A percentile compares a stretch with the other conserved stretches of the same genome.
These are phyloP conservation scores for Ornithoptera priamus DNA, from an alignment of 2,888 invertebrate species.

Conservation along the genomic window DNA sequence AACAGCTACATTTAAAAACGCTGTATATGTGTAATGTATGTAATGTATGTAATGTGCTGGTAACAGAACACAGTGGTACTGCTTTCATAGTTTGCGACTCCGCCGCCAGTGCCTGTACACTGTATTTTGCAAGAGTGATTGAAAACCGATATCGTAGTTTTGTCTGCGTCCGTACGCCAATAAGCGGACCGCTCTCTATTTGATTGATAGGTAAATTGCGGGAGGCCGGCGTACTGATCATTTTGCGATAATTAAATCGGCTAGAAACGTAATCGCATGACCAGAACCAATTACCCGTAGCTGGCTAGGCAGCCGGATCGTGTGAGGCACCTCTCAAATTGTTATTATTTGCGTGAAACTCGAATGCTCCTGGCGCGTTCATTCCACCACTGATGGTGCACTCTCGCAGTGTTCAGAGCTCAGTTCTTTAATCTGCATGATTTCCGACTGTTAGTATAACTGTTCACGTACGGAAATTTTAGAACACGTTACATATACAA, in stretches of 20 bases:
- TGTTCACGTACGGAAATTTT: neutral
- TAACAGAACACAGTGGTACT: conserved; percentile 15
- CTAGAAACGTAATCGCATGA: conserved; percentile 79
- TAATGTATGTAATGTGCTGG: neutral
- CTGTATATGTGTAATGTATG: no score
- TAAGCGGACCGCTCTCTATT: conserved; percentile 51
- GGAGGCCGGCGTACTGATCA: conserved; percentile 74
- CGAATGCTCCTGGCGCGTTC: conserved; percentile 56
- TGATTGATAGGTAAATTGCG: conserved; percentile 80
- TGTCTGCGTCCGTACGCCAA: conserved; percentile 50
- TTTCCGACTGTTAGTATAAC: neutral
- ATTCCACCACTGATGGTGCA: conserved; percentile 33
- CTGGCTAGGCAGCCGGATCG: conserved; percentile 72
- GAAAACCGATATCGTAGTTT: conserved; percentile 52
- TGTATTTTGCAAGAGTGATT: conserved; percentile 45
- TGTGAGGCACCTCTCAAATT: conserved; percentile 67
- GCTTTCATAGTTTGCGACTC: conserved; percentile 24
- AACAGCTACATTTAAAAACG: no score
- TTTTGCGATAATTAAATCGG: conserved; percentile 79
- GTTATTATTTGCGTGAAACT: conserved; percentile 71
- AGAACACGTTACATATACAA: neutral
- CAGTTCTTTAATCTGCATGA: conserved; percentile 33
- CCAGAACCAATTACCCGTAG: conserved; percentile 71
- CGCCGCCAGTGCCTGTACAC: conserved; percentile 18
- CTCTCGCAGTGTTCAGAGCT: conserved; percentile 32